phyloP scores from a whole-genome alignment of 2,797 vertebrate species.

The Odontamblyopus rebecca region DNA sequence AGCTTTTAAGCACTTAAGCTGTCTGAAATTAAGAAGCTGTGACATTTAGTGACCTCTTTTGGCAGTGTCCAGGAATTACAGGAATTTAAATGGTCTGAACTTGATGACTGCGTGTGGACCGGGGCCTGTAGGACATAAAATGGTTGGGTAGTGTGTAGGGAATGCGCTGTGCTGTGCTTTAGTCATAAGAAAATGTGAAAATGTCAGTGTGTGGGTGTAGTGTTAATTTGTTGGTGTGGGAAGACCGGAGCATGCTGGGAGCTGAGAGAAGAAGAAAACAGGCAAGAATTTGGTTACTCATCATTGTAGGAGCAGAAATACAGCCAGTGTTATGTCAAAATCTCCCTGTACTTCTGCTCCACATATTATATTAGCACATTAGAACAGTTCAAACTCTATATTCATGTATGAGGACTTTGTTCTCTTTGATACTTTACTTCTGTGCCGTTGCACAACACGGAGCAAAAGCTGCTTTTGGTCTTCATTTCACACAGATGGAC shows the following conservation, averaged over 20 bases:
- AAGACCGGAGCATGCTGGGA: conserved; percentile 13
- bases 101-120: background rate
- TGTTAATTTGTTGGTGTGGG: background rate
- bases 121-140: too few relatives aligned
- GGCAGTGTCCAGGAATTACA: conserved; percentile 13
- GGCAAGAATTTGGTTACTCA: background rate
- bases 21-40: background rate
- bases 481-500: too few relatives aligned
- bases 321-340: background rate
- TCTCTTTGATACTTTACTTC: too few relatives aligned
- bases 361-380: too few relatives aligned
- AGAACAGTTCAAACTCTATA: too few relatives aligned
- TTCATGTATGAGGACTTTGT: too few relatives aligned
- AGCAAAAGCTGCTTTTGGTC: too few relatives aligned
- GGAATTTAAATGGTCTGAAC: background rate
- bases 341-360: too few relatives aligned
- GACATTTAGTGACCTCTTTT: conserved; percentile 33
- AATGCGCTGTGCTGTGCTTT: background rate
- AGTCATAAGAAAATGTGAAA: conserved; percentile 13
- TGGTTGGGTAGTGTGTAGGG: background rate
- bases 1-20: conserved; percentile 4
- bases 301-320: background rate
- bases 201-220: conserved; percentile 18
- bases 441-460: too few relatives aligned
- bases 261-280: conserved; percentile 33